Evolutionary conservation across 2,113 vertebrate genomes (phyloP).

Genomic region (Pandion haliaetus): DNA sequence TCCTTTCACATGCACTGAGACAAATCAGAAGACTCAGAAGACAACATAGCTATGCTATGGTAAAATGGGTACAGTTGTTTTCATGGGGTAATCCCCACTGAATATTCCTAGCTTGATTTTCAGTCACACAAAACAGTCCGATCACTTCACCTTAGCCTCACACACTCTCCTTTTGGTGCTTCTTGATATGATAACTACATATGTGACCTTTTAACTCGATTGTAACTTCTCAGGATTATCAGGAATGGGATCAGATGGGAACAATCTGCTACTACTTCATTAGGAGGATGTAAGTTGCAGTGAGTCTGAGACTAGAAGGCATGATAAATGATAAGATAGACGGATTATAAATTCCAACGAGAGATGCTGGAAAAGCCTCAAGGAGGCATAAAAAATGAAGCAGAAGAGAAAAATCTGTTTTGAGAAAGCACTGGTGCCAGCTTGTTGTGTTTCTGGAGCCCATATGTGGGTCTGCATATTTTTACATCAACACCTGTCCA

Average conservation of each 20-base stretch:
- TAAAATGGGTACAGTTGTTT: not conserved
- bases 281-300: not conserved
- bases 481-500: not conserved
- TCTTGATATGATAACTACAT: not conserved
- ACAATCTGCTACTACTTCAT: not conserved
- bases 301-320: not conserved
- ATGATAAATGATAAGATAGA: not conserved
- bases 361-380: not conserved
- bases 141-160: not conserved
- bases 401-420: not conserved
- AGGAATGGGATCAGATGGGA: not conserved
- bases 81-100: not conserved
- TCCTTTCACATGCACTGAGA: not conserved
- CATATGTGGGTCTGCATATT: not conserved
- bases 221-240: not conserved
- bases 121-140: accelerated
- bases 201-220: not conserved
- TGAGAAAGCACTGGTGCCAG: not conserved
- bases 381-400: not conserved
- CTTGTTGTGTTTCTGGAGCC: not conserved
- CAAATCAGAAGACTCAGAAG: not conserved
- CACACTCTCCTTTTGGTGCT: not conserved
- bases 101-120: not conserved
- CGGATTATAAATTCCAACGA: not conserved
- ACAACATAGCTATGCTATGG: not conserved